Conservation (phyloP, 2,113 vertebrate genomes). For the Verasper variegatus region DNA sequence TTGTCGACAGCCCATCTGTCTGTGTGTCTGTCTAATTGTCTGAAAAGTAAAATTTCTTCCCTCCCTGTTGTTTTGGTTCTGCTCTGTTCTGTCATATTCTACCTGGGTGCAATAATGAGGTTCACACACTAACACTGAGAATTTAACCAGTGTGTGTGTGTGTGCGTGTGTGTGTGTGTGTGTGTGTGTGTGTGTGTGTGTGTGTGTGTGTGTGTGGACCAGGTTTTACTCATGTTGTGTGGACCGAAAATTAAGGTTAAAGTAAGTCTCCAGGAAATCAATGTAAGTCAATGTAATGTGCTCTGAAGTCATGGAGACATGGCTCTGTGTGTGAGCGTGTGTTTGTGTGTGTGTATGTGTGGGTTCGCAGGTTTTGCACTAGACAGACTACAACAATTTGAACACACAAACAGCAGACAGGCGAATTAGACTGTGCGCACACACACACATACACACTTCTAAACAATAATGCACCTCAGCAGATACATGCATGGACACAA, state of each 20-base stretch:
- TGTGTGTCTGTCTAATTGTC: constrained; percentile 32
- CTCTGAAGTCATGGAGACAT: constrained; percentile 20
- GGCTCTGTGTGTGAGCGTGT: not conserved
- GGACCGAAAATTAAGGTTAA: no score
- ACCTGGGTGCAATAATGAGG: constrained; percentile 55
- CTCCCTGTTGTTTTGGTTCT: constrained; percentile 25
- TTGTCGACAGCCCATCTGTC: constrained; percentile 28
- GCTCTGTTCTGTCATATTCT: constrained; percentile 47
- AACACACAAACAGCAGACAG: constrained; percentile 14
- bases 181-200: no score
- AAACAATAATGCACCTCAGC: constrained; percentile 44
- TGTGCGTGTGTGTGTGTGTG: no score
- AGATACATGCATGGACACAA: constrained; percentile 37
- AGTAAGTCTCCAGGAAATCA: no score
- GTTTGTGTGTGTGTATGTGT: not conserved
- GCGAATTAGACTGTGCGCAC: not conserved
- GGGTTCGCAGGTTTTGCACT: no score
- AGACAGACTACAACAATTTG: not conserved
- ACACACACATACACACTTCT: not conserved
- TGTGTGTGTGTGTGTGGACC: no score
- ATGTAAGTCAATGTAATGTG: not conserved
- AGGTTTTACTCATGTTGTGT: no score
- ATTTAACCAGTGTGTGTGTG: constrained; percentile 30
- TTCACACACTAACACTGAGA: constrained; percentile 39
- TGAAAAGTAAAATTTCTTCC: constrained; percentile 28